Conservation (phyloP, 2,113 vertebrate genomes). For the Sphyrna mokarran region DNA sequence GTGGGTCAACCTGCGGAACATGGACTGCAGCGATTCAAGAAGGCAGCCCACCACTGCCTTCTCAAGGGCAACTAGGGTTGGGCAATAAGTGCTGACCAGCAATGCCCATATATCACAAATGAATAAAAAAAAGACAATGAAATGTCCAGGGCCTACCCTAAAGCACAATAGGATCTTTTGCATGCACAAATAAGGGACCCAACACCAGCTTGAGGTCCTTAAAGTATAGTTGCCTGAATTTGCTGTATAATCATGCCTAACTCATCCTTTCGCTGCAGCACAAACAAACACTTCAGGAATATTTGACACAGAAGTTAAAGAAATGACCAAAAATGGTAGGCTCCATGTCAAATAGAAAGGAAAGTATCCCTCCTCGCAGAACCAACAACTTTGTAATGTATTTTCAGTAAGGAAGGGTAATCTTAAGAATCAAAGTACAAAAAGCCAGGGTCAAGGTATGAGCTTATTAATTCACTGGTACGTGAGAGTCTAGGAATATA, state of each 20-base stretch:
- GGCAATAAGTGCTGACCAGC: too few relatives aligned
- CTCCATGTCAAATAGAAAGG: neutral
- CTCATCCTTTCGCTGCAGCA: neutral
- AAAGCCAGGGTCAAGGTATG: neutral
- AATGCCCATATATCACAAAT: too few relatives aligned
- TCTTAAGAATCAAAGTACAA: neutral
- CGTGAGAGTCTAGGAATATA: neutral
- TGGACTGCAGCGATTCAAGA: too few relatives aligned
- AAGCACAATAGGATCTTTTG: too few relatives aligned
- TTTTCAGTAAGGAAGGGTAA: neutral
- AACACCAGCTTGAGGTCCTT: too few relatives aligned
- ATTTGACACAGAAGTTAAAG: neutral
- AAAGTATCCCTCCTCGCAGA: neutral
- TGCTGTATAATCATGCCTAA: neutral
- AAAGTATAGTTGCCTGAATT: neutral
- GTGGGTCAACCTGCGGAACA: too few relatives aligned
- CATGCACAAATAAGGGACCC: too few relatives aligned
- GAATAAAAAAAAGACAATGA: too few relatives aligned
- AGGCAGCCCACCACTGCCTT: too few relatives aligned
- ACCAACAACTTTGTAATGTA: neutral
- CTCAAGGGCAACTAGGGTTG: too few relatives aligned
- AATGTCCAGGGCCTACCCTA: too few relatives aligned
- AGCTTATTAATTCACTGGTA: neutral
- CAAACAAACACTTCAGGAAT: neutral
- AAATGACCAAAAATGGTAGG: neutral